Base-by-base conservation (phyloP, 2,797 vertebrate species). In the Myripristis jacobus region DNA sequence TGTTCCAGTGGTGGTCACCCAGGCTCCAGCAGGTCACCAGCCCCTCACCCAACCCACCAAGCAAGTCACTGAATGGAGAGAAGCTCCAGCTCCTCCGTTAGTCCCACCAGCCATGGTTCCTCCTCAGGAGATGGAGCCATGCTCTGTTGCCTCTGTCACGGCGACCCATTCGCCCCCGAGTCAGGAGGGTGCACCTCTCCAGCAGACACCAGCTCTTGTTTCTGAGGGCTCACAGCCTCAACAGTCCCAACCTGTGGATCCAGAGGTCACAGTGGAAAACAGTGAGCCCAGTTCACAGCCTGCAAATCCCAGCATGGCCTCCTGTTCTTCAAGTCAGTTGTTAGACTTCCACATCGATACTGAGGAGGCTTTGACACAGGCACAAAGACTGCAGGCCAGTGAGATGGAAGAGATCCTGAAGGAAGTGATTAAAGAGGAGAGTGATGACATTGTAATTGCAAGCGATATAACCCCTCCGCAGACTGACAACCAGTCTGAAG, bases 1-100 rank as follows among this genome's bases (percentile, higher is more conserved):
- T 11, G 90, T 98, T 73, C 98, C 98, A 11, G 93, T 98, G 18
- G 91, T 98, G 93, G 96, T 98, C 21, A 94, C 96, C 4, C 96
- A 96, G 86, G 89, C 94, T 50, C 83, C 94, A 0, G 94, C 90
- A 47, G 91, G 93, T 50, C 89, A 94, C 53, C 89, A 77, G 10
- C 27, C 94, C 70, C 73, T 92, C 2, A 83, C 93, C 54, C 93
- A 88, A 27, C 82, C 92, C 2, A 11, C 90, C 60, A 93, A 92
- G 48, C 95, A 93, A 54, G 74, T 93, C 16, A 53, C 90, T 19
- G 94, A 94, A 19, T 89, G 91, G 48, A 80, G 93, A 10, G 91
- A 90, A 31, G 87, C 88, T 5, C 65, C 73, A 13, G 68, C 44
- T 11, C 58, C 83, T 24, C 85, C 44, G 56, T 13, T 80, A 0